These are phyloP conservation scores for Xiphorhynchus elegans DNA, from an alignment of 2,113 vertebrate genomes.

Conservation along the genomic window DNA sequence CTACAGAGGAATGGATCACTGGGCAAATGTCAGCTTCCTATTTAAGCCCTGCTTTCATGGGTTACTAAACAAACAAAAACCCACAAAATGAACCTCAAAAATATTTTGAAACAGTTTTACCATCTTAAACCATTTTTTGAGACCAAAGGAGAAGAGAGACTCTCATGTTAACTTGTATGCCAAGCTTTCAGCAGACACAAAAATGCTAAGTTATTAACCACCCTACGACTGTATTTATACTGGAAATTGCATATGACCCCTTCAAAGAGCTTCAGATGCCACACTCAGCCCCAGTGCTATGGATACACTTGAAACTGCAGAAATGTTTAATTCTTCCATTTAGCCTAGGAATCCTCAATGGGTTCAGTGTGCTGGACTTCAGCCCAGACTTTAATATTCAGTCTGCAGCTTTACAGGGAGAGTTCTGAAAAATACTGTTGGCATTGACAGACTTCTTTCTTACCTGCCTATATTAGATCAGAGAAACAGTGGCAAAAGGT, in stretches of 20 bases:
- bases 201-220: neutral
- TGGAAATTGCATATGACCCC: conserved; percentile 1
- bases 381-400: conserved; percentile 23
- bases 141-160: neutral
- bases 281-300: neutral
- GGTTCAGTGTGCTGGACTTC: neutral
- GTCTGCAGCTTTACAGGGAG: conserved; percentile 11
- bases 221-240: conserved; percentile 2
- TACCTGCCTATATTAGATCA: conserved; percentile 55
- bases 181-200: conserved; percentile 28
- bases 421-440: neutral
- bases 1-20: neutral
- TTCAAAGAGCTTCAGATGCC: neutral
- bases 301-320: neutral
- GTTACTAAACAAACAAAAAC: neutral
- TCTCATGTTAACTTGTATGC: neutral
- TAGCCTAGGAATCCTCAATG: conserved; percentile 2
- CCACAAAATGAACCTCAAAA: neutral
- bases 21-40: neutral
- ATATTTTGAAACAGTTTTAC: neutral
- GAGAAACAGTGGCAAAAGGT: neutral
- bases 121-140: neutral
- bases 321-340: conserved; percentile 13
- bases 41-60: neutral
- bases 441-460: neutral